Evolutionary conservation across 2,113 vertebrate species (phyloP), one percentile per base, ranked within the genome.

Genomic region (Lampris megalopsis): DNA sequence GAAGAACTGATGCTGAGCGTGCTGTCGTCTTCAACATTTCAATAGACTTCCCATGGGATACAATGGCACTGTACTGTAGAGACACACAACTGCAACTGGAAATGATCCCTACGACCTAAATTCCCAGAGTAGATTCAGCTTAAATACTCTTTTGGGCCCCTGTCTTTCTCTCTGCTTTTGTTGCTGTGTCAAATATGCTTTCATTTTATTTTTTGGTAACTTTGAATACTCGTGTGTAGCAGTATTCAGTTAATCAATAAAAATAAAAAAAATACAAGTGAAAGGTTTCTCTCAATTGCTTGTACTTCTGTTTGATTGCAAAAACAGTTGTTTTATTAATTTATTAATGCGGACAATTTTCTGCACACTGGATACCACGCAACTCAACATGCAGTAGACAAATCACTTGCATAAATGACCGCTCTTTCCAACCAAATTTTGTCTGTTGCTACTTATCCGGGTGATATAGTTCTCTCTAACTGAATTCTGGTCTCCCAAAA

Each of bases 1-100:
- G 50, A 72, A 90, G 5, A 77, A 90, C 57, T 88, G 79, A 91
- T 0, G 1, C 1, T 1, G 9, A 37, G 42, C 4, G 9, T 50
- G 6, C 2, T 9, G 47, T 37, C 6, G 7, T 63, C 45, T 76
- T 37, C 9, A 36, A 68, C 54, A 54, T 56, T 37, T 6, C 42
- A 70, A 60, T 47, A 63, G 8, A 64, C 35, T 54, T n/a, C 54
- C 4, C 48, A 8, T 9, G 3, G 36, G 40, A 37, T 71, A 40
- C 10, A 9, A 53, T 1, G 3, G 9, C 63, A 78, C 60, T 13
- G 6, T 24, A 24, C 24, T 24, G 49, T 60, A 60, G 58, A 60
- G 10, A 5, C 48, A 49, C 36, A 63, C 7, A 35, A 60, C 13
- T 65, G 7, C 35, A 47, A 60, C 0, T 3, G 50, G 11, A 37